phyloP scores from a whole-genome alignment of 2,113 vertebrate genomes.

The Toxotes jaculatrix region DNA sequence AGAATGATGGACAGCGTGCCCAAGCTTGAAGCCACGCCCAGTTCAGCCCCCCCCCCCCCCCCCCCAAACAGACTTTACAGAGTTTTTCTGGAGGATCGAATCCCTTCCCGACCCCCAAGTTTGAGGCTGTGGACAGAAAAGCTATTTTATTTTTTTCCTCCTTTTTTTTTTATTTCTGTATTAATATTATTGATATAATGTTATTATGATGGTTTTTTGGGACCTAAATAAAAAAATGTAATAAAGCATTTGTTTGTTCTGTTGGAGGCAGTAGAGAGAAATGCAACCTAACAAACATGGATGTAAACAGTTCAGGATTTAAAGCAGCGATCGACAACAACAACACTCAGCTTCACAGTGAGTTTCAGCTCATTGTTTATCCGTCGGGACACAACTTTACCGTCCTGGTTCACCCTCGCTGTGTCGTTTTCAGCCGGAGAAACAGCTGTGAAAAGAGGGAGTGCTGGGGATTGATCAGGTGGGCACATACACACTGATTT shows the following conservation, averaged over 20 bases:
- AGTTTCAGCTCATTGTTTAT: too few species aligned
- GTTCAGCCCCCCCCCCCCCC: slow-evolving; percentile 29
- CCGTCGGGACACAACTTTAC: too few species aligned
- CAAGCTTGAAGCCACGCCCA: slow-evolving; percentile 81
- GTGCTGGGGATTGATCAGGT: too few species aligned
- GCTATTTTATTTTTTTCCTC: slow-evolving; percentile 81
- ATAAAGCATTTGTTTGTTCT: slow-evolving; percentile 56
- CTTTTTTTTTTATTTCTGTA: slow-evolving; percentile 78
- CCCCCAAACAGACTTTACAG: slow-evolving; percentile 72
- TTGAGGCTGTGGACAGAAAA: slow-evolving; percentile 82
- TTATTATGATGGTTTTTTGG: slow-evolving; percentile 88
- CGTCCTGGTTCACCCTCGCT: too few species aligned
- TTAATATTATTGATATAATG: slow-evolving; percentile 89
- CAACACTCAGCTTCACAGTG: too few species aligned
- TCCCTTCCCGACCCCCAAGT: slow-evolving; percentile 35
- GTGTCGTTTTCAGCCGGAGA: too few species aligned
- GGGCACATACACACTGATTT: too few species aligned
- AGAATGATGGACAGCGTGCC: slow-evolving; percentile 72
- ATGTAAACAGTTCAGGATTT: too few species aligned
- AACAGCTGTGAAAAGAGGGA: too few species aligned
- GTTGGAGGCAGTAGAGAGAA: not conserved
- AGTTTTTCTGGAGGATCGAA: slow-evolving; percentile 75
- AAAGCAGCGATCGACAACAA: too few species aligned
- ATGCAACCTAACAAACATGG: too few species aligned
- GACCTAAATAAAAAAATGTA: slow-evolving; percentile 84